Base-by-base conservation (phyloP, 2,888 invertebrate species). In the Gerris lacustris region DNA sequence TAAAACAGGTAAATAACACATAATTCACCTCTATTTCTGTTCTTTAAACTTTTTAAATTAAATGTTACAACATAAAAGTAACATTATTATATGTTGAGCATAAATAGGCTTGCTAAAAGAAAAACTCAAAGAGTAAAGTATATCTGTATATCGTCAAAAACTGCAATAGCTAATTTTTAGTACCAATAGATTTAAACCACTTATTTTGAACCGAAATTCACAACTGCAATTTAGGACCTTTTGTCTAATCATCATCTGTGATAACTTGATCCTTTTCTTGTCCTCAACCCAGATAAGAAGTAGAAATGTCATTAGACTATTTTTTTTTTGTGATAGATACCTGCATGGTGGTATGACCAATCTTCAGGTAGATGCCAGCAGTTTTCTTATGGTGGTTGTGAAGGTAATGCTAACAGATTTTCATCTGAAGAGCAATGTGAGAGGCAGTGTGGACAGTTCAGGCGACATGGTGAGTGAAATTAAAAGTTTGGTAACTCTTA, bases 371-470 rank as follows among this genome's bases (percentile, higher is more conserved):
- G 80, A 15, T 91, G 91, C 77, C 82, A 84, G 66, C 83, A 0
- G 82, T 94, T 96, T 81, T 85, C 86, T 55, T 96, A 89, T 79
- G 90, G 93, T 66, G 96, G 96, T 44, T 96, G 96, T 78, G 87
- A 87, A 69, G 96, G 96, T 73, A 98, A 97, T 79, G 88, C 86
- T 43, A 96, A 96, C 78, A 86, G 92, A 80, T 95, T 89, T 79
- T 81, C 84, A 68, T 85, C 86, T 44, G 81, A 81, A 72, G 82
- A 82, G 68, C 84, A 85, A 5, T 82, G 81, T 73, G 79, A 79
- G 73, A 74, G 91, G 71, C 86, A 86, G 68, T 93, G 93, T 77
- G 92, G 92, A 17, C 82, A 81, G 68, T 92, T 88, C 82, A 84
- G 83, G 76, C 87, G 85, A 75, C 83, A 87, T 78, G 89, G 91